A percentile compares a stretch with the other conserved stretches of the same genome.
Conservation (phyloP, 2,888 invertebrate species). For the Helleia helle region DNA sequence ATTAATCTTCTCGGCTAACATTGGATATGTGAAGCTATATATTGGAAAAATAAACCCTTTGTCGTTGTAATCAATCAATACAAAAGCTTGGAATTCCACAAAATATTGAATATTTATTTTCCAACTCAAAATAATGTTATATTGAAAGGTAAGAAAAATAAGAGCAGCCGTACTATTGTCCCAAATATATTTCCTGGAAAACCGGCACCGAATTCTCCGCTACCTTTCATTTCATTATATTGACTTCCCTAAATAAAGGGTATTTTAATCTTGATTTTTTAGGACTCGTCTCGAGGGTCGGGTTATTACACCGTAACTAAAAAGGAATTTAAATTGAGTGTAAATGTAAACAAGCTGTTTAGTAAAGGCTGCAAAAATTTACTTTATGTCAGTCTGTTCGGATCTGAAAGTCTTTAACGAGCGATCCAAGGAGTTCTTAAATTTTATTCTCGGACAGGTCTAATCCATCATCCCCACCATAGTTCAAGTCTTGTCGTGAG, state of each 20-base stretch:
- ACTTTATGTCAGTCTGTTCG: no score
- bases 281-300: neutral
- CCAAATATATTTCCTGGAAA: conserved; percentile 21
- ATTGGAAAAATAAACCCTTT: no score
- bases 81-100: neutral
- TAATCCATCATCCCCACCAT: no score
- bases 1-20: no score
- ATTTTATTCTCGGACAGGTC: no score
- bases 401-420: no score
- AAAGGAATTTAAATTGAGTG: neutral
- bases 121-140: neutral
- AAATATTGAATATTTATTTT: conserved; percentile 5
- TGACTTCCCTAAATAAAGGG: conserved; percentile 23
- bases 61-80: no score
- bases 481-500: no score
- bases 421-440: no score
- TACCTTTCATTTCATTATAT: conserved; percentile 25
- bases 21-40: no score
- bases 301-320: neutral
- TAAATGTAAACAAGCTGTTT: no score
- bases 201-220: conserved; percentile 18
- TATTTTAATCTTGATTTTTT: conserved; percentile 24
- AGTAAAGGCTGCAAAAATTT: no score
- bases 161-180: conserved; percentile 17
- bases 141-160: conserved; percentile 11